Conservation (phyloP, 2,797 vertebrate genomes). For the Sciurus carolinensis region DNA sequence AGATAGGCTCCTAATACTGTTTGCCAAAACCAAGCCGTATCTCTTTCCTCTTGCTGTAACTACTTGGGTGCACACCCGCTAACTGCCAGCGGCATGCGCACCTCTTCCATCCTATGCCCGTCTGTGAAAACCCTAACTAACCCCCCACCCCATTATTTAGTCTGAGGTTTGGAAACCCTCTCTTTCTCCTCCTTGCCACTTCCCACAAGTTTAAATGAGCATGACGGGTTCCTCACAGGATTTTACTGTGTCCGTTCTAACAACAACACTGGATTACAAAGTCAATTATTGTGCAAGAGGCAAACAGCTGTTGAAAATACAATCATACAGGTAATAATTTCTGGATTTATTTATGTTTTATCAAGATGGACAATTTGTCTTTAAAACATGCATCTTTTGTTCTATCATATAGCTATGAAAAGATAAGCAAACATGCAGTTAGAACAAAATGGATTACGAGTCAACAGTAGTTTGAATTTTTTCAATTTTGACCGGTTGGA, state of each 20-base stretch:
- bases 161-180: background rate
- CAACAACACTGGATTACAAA: constrained; percentile 66
- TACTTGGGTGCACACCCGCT: background rate
- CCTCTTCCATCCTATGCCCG: background rate
- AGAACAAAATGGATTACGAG: background rate
- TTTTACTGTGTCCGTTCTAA: constrained; percentile 56
- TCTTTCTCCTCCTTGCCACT: background rate
- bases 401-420: background rate
- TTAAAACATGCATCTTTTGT: background rate
- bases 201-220: background rate
- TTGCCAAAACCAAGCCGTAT: constrained; percentile 61
- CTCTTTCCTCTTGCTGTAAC: background rate
- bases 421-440: background rate
- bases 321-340: background rate
- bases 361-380: background rate
- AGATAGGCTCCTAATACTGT: constrained; percentile 19
- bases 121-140: background rate
- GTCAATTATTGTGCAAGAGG: constrained; percentile 63
- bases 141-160: background rate
- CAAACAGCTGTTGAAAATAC: constrained; percentile 71
- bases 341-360: constrained; percentile 16
- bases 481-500: background rate
- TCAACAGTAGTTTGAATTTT: constrained; percentile 19
- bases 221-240: constrained; percentile 43
- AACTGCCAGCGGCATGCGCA: background rate